Evolutionary conservation across 2,888 invertebrate genomes (phyloP).

Genomic region (Tigriopus californicus): DNA sequence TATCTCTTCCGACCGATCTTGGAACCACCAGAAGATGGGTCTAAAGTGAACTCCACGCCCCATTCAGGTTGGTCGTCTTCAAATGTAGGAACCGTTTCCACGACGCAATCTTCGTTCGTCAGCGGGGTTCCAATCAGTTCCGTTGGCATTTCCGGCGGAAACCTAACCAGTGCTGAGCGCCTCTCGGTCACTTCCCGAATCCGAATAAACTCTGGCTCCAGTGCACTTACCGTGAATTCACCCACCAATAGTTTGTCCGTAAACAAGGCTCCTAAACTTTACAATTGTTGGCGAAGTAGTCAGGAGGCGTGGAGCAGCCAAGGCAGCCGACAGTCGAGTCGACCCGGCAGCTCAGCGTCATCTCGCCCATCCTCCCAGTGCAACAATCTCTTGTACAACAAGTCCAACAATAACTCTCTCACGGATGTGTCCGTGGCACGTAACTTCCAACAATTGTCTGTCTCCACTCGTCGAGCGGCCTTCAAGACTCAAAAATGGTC

Average conservation of each 20-base stretch:
- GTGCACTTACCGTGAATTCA: too few species aligned
- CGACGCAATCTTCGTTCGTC: too few species aligned
- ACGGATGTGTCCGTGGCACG: conserved; percentile 14
- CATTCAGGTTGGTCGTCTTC: too few species aligned
- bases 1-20: conserved; percentile 5
- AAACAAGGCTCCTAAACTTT: neutral
- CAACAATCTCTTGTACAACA: conserved; percentile 4
- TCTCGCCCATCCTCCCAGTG: neutral
- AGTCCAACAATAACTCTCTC: conserved; percentile 9
- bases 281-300: neutral
- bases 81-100: too few species aligned
- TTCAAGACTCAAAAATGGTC: conserved; percentile 12
- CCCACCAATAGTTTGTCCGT: too few species aligned
- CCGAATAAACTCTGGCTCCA: too few species aligned
- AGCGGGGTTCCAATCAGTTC: too few species aligned
- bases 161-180: too few species aligned
- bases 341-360: neutral
- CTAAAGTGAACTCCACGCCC: too few species aligned
- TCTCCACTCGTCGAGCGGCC: conserved; percentile 8
- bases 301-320: neutral
- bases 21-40: neutral
- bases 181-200: too few species aligned
- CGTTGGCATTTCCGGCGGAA: too few species aligned
- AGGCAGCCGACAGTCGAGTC: neutral
- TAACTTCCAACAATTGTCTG: conserved; percentile 14